Evolutionary conservation across 2,797 vertebrate genomes (phyloP).

Genomic region (Rhabdomys pumilio): DNA sequence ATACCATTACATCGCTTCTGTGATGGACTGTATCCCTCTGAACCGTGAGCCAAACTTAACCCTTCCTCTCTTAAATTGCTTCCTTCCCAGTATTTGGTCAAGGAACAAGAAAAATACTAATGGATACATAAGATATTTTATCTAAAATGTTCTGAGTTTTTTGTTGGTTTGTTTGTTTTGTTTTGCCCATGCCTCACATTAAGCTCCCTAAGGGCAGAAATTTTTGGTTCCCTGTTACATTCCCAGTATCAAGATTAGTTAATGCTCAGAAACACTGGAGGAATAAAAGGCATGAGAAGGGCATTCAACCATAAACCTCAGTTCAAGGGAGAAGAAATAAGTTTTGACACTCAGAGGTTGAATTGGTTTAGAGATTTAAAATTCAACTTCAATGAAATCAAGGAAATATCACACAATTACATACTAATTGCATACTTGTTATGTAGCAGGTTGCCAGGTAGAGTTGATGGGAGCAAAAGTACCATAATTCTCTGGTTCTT

Average conservation of each 20-base stretch:
- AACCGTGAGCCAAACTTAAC: neutral
- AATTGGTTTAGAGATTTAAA: conserved; percentile 42
- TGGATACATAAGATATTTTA: neutral
- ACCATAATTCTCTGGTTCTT: neutral
- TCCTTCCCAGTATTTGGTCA: neutral
- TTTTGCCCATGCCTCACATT: neutral
- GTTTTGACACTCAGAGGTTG: conserved; percentile 32
- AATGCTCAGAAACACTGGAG: conserved; percentile 8
- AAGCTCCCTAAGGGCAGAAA: neutral
- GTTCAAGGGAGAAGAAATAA: neutral
- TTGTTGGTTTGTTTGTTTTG: neutral
- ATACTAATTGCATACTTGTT: neutral
- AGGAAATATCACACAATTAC: neutral
- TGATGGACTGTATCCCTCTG: neutral
- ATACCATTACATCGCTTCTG: neutral
- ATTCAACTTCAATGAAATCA: conserved; percentile 30
- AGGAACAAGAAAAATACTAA: neutral
- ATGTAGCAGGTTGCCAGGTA: neutral
- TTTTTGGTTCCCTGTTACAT: neutral
- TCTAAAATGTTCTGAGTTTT: neutral
- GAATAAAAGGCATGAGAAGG: conserved; percentile 12
- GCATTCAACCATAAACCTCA: conserved; percentile 24
- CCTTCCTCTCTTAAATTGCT: neutral
- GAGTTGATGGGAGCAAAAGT: neutral
- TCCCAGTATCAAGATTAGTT: neutral